These are phyloP conservation scores for Stenodera caucasica DNA, from an alignment of 2,888 invertebrate species.

Conservation along the genomic window DNA sequence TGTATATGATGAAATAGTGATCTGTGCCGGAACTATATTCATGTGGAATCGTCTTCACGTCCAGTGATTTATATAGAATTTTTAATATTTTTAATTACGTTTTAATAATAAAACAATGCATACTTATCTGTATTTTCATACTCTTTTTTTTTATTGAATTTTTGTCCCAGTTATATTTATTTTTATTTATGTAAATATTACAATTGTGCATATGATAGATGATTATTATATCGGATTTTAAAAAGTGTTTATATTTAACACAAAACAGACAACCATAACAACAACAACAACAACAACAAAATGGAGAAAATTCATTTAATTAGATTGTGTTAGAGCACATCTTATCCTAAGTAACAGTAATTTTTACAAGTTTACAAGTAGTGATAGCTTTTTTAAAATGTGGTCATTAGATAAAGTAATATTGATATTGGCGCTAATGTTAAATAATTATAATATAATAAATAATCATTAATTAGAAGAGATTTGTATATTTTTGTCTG, in stretches of 20 bases:
- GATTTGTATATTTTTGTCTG: conserved; percentile 30
- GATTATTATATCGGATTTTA: conserved; percentile 54
- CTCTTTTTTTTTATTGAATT: background rate
- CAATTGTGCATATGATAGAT: conserved; percentile 55
- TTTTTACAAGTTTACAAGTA: conserved; percentile 46
- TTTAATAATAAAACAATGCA: conserved; percentile 44
- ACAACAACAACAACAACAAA: too few species aligned
- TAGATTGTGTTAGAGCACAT: conserved; percentile 49
- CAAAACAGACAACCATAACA: too few species aligned
- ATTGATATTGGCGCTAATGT: conserved; percentile 2
- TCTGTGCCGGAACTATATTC: conserved; percentile 53
- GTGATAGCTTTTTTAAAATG: conserved; percentile 42
- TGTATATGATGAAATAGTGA: conserved; percentile 45
- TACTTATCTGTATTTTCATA: conserved; percentile 47
- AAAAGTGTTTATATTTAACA: conserved; percentile 54
- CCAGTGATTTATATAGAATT: conserved; percentile 52
- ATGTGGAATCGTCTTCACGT: conserved; percentile 53
- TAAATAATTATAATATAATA: conserved; percentile 6
- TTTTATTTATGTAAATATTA: conserved; percentile 53
- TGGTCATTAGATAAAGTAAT: conserved; percentile 26
- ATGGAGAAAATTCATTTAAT: conserved; percentile 32
- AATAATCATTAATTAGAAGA: conserved; percentile 8
- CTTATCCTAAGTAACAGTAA: conserved; percentile 43
- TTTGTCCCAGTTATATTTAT: conserved; percentile 31
- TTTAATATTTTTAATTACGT: conserved; percentile 49